Evolutionary conservation across 2,888 invertebrate genomes (phyloP), one percentile per base, ranked within the genome.

Genomic region (Polydrusus tereticollis): DNA sequence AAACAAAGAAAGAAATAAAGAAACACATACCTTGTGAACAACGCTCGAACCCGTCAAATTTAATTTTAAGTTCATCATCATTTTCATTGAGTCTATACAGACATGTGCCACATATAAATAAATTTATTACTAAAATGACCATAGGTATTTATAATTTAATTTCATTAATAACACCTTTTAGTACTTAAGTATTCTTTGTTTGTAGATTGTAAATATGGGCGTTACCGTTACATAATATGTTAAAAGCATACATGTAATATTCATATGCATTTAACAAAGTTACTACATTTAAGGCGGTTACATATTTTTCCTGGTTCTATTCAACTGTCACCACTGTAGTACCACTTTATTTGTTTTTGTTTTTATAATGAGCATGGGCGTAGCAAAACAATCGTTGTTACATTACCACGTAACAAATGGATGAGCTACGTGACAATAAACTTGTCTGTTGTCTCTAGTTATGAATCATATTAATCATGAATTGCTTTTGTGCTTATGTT

Each of bases 341-440:
- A 66, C 60, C 66, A 55, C 71, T 66, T 71, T 71, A 65, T 71
- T 71, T 71, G 60, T 63, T 55, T 67, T 67, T 18, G 59, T 43
- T 67, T 67, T 47, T 67, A 50, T 38, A 57, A 66, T 45, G 57
- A 57, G 20, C 18, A 26, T 12, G 45, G 57, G 43, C 29, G 43
- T 55, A 43, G 29, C 62, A 45, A 66, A 66, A 66, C 66, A 66
- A 66, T 66, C 29, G 43, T 38, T 12, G 38, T 57, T 57, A 47
- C 26, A 62, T 33, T 45, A 62, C 29, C 47, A 62, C 47, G 29
- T 47, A 62, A 62, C 26, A 43, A 16, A 26, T n/a, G n/a, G 18
- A 14, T n/a, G n/a, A n/a, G 47, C 62, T 47, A 62, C 62, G 45
- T 33, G 43, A 47, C 29, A 47, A 45, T 62, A 10, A 29, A 26